Base-by-base conservation (phyloP, 2,797 vertebrate species). In the Leuciscus waleckii region DNA sequence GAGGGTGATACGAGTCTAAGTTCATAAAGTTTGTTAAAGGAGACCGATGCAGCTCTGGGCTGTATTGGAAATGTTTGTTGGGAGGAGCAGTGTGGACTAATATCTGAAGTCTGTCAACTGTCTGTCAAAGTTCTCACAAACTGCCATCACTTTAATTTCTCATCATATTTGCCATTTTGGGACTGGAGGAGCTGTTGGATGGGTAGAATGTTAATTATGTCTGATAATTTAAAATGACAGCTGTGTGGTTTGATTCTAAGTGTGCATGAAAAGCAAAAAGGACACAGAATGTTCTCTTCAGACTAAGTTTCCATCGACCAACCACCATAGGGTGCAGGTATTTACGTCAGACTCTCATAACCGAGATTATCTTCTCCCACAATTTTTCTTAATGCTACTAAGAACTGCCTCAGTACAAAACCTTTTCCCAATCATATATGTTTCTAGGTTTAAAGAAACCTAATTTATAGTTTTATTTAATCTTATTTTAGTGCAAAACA, bases 21-120 rank as follows among this genome's bases (percentile, higher is more conserved):
- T 37, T 87, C 56, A 37, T 84, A 83, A 90, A 87, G 83, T 87
- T 90, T 80, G 87, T 90, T 87, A 87, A 81, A 69, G 7, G 23
- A 26, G 78, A 86, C 58, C 56, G 63, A 83, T 78, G 32, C 13
- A 37, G 81, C 43, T n/a, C 39, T 21, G 49, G 80, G 29, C 74
- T 54, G 73, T 37, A 17, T 69, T 54, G 74, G 19, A 78, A 41
- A 85, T 73, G 84, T 82, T 65, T 41, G 32, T 43, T 69, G 35
- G 70, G 74, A 79, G 26, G 41, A 70, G 74, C 29, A 82, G 39
- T 56, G n/a, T 16, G n/a, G 37, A 82, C 58, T 58, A 39, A 63
- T 85, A 73, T n/a, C 39, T 87, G 19, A 86, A 26, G 43, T 58
- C 77, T 90, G 78, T 87, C 63, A 80, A 77, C 65, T 73, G 84